These are phyloP conservation scores for Tipula confusa DNA, from an alignment of 2,888 invertebrate species.

Conservation along the genomic window DNA sequence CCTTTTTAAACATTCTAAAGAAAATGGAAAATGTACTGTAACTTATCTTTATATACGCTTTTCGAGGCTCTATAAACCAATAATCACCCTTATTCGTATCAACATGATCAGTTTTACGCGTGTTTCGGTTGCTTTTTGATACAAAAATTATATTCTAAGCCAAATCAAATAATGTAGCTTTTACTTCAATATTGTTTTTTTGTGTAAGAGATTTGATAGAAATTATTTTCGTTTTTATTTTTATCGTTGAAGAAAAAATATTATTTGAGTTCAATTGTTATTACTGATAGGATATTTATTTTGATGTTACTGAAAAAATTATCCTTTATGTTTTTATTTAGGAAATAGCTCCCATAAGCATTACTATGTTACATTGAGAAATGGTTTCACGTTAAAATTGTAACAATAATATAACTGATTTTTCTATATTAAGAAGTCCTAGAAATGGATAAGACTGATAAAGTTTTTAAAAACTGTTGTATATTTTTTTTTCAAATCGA, in stretches of 20 bases:
- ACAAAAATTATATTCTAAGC: background rate
- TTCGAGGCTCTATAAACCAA: background rate
- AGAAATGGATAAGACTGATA: too few relatives aligned
- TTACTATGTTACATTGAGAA: background rate
- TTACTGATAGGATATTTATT: background rate
- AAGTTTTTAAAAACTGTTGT: too few relatives aligned
- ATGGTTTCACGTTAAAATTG: background rate
- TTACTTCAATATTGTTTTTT: background rate
- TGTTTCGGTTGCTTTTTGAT: background rate
- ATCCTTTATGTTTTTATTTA: background rate
- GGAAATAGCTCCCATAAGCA: background rate
- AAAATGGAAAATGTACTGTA: background rate
- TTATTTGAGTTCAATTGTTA: background rate
- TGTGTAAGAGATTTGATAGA: background rate
- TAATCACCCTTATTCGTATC: background rate
- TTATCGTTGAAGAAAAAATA: background rate
- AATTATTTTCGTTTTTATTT: background rate
- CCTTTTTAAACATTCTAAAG: background rate
- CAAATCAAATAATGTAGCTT: background rate
- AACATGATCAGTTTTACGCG: background rate
- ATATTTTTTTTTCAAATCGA: too few relatives aligned
- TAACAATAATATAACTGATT: too few relatives aligned
- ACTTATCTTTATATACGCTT: background rate
- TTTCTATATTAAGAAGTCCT: background rate
- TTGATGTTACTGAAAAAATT: background rate